Conservation (phyloP, 2,888 invertebrate genomes). For the Bellardia pandia region DNA sequence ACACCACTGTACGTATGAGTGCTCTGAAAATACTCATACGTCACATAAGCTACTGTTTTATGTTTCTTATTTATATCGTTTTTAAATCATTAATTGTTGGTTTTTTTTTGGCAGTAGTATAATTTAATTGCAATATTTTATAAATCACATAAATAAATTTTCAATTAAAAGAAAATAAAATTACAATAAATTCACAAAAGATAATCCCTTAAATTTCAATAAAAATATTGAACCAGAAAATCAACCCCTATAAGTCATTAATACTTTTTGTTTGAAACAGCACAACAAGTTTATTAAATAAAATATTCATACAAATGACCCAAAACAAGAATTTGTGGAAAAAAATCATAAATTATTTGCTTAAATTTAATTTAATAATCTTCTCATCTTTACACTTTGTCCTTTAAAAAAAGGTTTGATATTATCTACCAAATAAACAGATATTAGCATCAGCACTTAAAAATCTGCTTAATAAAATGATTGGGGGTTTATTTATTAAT, state of each 20-base stretch:
- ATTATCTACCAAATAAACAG: not conserved
- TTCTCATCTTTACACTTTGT: not conserved
- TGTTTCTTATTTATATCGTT: too few species aligned
- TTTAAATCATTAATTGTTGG: too few species aligned
- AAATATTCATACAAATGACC: not conserved
- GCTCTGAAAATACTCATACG: too few species aligned
- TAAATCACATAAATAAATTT: too few species aligned
- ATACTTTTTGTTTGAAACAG: not conserved
- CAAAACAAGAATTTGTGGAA: not conserved
- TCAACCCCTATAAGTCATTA: not conserved
- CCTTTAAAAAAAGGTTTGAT: not conserved
- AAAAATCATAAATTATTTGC: not conserved
- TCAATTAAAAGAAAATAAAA: too few species aligned
- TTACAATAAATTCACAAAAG: not conserved
- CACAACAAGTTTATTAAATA: not conserved
- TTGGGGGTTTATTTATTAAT: conserved; percentile 45
- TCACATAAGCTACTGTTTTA: too few species aligned
- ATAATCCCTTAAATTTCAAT: not conserved
- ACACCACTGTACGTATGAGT: too few species aligned
- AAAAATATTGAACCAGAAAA: not conserved
- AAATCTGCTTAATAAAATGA: not conserved
- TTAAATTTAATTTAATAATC: not conserved
- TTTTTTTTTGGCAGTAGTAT: too few species aligned
- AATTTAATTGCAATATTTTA: too few species aligned
- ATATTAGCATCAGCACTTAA: not conserved